Evolutionary conservation across 2,113 vertebrate species (phyloP).

Genomic region (Tylochromis polylepis): DNA sequence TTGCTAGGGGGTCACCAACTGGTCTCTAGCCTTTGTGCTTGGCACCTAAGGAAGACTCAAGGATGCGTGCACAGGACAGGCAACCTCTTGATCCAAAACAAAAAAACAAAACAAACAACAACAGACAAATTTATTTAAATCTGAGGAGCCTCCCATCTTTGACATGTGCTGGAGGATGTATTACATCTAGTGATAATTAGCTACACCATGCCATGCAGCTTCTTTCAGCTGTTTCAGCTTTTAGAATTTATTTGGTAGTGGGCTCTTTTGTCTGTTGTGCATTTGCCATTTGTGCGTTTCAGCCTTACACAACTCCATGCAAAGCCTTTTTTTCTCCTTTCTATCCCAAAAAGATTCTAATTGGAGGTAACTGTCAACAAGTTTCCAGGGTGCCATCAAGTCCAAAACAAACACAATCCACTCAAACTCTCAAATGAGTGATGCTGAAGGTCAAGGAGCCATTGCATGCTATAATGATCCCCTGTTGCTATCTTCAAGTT

Average conservation of each 20-base stretch:
- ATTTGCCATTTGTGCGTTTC: neutral
- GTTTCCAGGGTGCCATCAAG: neutral
- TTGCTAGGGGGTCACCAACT: neutral
- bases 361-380: constrained; percentile 1
- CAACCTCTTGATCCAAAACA: neutral
- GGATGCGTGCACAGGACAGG: neutral
- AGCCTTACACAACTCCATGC: neutral
- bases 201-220: neutral
- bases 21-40: neutral
- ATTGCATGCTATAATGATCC: constrained; percentile 14
- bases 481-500: constrained; percentile 47
- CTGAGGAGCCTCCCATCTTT: neutral
- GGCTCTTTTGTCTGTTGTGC: neutral
- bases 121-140: neutral
- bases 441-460: constrained; percentile 23
- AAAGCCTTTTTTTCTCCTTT: neutral
- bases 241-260: no score
- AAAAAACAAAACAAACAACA: no score
- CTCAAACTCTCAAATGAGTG: neutral
- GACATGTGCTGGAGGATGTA: neutral
- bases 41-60: neutral
- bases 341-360: neutral
- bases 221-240: neutral
- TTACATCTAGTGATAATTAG: neutral
- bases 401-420: constrained; percentile 38